phyloP scores from a whole-genome alignment of 2,797 vertebrate species.

The Ataeniobius toweri region DNA sequence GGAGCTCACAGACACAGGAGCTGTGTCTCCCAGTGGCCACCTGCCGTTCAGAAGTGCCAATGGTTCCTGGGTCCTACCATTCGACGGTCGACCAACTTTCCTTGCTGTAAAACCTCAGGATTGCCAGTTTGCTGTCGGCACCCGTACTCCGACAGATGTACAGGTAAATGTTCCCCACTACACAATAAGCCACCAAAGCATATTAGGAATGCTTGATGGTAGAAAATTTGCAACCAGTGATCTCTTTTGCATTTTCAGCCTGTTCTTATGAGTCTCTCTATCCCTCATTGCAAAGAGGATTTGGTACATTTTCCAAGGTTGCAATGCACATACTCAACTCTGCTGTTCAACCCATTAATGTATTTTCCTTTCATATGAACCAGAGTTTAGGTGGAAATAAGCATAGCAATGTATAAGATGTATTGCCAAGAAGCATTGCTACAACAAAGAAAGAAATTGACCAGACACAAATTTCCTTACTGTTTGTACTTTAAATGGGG shows the following conservation, averaged over 20 bases:
- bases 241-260: background rate
- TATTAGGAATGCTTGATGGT: background rate
- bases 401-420: too few species aligned
- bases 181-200: background rate
- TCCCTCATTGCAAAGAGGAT: background rate
- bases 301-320: background rate
- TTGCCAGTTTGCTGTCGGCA: conserved; percentile 87
- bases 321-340: background rate
- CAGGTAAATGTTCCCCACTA: conserved; percentile 80
- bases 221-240: background rate
- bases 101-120: conserved; percentile 90
- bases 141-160: conserved; percentile 82
- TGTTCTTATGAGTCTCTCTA: background rate
- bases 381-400: background rate
- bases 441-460: background rate
- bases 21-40: conserved; percentile 79
- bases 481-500: background rate
- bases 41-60: conserved; percentile 86
- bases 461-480: background rate
- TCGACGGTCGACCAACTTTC: conserved; percentile 89
- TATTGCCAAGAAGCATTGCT: background rate
- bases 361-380: background rate
- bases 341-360: background rate
- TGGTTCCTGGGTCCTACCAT: conserved; percentile 91
- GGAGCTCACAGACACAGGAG: conserved; percentile 93